Percentiles rank a stretch among this genome's conserved stretches.
phyloP scores from a whole-genome alignment of 2,888 invertebrate species.

The Sminthurides aquaticus region DNA sequence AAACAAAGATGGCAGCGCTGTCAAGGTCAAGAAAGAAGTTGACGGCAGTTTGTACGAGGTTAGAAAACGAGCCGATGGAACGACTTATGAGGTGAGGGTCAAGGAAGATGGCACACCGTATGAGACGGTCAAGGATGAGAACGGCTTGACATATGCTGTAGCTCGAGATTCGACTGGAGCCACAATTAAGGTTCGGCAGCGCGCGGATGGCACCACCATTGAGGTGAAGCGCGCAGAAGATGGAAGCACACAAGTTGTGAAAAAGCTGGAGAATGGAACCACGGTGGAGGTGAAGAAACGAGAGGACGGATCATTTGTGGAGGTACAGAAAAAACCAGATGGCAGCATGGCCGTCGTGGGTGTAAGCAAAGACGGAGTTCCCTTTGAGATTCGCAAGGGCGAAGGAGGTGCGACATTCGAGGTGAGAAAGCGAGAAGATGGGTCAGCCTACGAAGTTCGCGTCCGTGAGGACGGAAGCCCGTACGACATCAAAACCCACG shows the following conservation, averaged over 20 bases:
- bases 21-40: neutral
- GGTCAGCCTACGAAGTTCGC: neutral
- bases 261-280: neutral
- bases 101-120: conserved; percentile 5
- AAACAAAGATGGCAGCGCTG: conserved; percentile 2
- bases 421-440: neutral
- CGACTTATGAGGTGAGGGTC: neutral
- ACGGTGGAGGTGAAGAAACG: neutral
- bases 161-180: conserved; percentile 3
- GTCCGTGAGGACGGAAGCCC: neutral
- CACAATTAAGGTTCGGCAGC: conserved; percentile 4
- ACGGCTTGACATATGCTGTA: conserved; percentile 13
- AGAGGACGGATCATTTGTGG: neutral
- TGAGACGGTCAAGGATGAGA: conserved; percentile 3
- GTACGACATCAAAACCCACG: conserved; percentile 2
- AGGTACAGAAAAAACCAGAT: neutral
- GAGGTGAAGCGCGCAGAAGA: neutral
- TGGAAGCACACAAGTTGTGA: neutral
- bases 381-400: neutral
- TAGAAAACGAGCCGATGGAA: neutral
- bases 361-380: conserved; percentile 2
- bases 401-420: neutral
- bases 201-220: conserved; percentile 1
- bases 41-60: neutral
- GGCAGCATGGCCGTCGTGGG: neutral